A percentile compares a stretch with the other conserved stretches of the same genome.
phyloP scores from a whole-genome alignment of 2,888 invertebrate species.

The Erynnis tages region DNA sequence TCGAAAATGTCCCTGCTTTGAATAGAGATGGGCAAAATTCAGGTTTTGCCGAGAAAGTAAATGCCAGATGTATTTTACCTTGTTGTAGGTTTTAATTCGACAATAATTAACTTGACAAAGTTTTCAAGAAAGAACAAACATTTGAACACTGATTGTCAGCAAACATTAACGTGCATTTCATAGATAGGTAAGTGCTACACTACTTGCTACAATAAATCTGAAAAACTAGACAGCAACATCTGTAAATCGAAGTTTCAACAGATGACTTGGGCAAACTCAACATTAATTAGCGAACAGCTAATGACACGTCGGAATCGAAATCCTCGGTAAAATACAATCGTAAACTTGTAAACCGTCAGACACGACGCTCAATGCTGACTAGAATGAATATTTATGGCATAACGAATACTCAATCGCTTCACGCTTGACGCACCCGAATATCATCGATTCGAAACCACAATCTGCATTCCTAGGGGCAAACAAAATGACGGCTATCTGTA shows the following conservation, averaged over 20 bases:
- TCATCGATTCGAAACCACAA: slow-evolving; percentile 41
- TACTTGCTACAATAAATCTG: slow-evolving; percentile 3
- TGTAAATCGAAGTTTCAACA: slow-evolving; percentile 11
- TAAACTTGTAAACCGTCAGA: slow-evolving; percentile 32
- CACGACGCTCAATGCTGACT: slow-evolving; percentile 32
- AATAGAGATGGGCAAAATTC: too few species aligned
- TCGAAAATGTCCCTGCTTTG: too few species aligned
- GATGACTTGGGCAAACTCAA: slow-evolving; percentile 1
- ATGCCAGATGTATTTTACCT: too few species aligned
- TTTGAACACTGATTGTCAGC: too few species aligned
- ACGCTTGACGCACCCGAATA: slow-evolving; percentile 43
- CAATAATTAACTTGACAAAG: too few species aligned
- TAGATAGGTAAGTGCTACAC: too few species aligned
- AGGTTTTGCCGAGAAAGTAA: too few species aligned
- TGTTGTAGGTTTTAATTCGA: too few species aligned
- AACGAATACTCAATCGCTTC: slow-evolving; percentile 44
- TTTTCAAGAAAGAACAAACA: too few species aligned
- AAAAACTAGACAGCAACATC: background rate
- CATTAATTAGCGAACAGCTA: slow-evolving; percentile 12
- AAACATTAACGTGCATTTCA: too few species aligned
- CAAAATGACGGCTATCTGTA: slow-evolving; percentile 41
- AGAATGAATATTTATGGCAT: slow-evolving; percentile 46
- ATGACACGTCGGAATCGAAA: slow-evolving; percentile 27
- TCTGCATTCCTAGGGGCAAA: slow-evolving; percentile 44
- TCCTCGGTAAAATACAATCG: slow-evolving; percentile 12